phyloP scores from a whole-genome alignment of 2,888 invertebrate species.

The Lepas anatifera region DNA sequence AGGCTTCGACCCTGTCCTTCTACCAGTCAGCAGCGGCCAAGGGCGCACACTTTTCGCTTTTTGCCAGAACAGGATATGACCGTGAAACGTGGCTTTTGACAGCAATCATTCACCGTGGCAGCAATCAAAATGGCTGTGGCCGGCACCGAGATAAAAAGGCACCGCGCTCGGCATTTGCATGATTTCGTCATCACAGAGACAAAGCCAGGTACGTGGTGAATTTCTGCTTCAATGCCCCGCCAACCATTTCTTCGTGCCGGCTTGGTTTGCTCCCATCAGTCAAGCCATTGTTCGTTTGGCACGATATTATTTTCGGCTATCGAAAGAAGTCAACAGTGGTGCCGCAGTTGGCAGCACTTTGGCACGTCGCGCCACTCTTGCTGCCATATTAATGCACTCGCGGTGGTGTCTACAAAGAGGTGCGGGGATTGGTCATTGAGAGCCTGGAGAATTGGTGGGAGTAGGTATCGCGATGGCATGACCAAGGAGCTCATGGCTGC shows the following conservation, averaged over 20 bases:
- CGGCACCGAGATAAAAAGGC: background rate
- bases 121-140: slow-evolving; percentile 4
- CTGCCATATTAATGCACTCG: background rate
- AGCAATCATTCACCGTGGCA: slow-evolving; percentile 2
- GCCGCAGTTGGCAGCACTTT: too few relatives aligned
- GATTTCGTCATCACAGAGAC: background rate
- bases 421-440: background rate
- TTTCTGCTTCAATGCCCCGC: background rate
- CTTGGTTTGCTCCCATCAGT: background rate
- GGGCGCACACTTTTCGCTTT: background rate
- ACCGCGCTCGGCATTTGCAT: background rate
- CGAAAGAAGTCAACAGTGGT: slow-evolving; percentile 9
- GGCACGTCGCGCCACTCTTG: too few relatives aligned
- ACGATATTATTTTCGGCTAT: slow-evolving; percentile 1
- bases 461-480: too few relatives aligned
- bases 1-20: background rate
- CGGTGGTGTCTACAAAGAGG: background rate
- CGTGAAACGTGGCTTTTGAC: slow-evolving; percentile 10
- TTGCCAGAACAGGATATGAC: slow-evolving; percentile 4
- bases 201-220: background rate
- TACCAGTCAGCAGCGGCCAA: background rate
- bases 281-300: background rate
- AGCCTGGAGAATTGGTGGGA: too few relatives aligned
- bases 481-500: too few relatives aligned
- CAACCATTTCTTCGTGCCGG: background rate